Base-by-base conservation (phyloP, 2,888 invertebrate species). In the Erpobdella octoculata region DNA sequence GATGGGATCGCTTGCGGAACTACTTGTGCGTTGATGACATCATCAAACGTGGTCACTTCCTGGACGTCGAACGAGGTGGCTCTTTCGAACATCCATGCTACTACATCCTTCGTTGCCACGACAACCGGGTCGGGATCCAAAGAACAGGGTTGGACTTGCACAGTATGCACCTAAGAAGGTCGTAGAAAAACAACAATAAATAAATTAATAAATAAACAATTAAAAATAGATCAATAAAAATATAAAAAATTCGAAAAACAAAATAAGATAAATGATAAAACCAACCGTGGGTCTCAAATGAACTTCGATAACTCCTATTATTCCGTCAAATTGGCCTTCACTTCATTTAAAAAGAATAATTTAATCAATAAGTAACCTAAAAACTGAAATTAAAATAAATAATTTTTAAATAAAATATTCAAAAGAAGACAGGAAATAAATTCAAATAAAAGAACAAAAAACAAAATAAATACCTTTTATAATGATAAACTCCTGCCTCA, bases 1-100 rank as follows among this genome's bases (percentile, higher is more conserved):
- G 71, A 38, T 15, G 59, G 12, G 0, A 66, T 28, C 6, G 37
- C 65, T 1, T 28, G 35, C 4, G 71, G 46, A 4, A 33, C 61
- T 12, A 53, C 31, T 33, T 65, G 71, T 6, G 73, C 70, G n/a
- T 53, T 53, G 33, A 46, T 65, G 46, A 64, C 71, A 31, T 73
- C 73, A 37, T 64, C 80, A 21, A 79, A 74, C n/a, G 77, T 78
- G 41, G 77, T 75, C 21, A 83, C 78, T 33, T 75, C 73, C 21
- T 74, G 69, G 6, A 83, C 78, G 61, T 80, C 81, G 66, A 79
- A 76, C 18, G 69, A 28, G 61, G 74, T 74, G 0, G 78, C 73
- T n/a, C 78, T 78, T 2, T 78, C 76, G 75, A 82, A 83, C 65
- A 79, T 76, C 83, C 83, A 83, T 69, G 80, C 80, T 38, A 83